Evolutionary conservation across 2,797 vertebrate genomes (phyloP).

Genomic region (Acanthurus lineatus): DNA sequence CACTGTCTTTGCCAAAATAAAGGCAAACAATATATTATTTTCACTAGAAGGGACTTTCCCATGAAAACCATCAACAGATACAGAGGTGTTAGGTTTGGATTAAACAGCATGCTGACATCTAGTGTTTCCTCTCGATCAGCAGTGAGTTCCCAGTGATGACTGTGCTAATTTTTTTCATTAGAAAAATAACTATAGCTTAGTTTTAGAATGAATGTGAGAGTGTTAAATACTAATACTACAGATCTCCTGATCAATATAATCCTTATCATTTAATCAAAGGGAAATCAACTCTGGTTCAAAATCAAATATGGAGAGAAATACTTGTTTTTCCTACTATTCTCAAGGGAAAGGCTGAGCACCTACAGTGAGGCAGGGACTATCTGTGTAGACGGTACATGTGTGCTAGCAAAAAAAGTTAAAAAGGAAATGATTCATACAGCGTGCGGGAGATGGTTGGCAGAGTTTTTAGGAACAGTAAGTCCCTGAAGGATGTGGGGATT

Average conservation of each 20-base stretch:
- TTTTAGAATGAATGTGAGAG: background rate
- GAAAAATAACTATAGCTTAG: background rate
- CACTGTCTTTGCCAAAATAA: too few relatives aligned
- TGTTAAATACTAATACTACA: background rate
- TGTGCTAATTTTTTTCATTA: background rate
- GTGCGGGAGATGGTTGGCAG: conserved; percentile 80
- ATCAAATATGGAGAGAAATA: conserved; percentile 61
- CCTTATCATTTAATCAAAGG: background rate
- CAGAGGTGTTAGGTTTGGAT: too few relatives aligned
- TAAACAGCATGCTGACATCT: too few relatives aligned
- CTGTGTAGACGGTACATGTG: conserved; percentile 54
- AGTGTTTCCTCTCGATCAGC: too few relatives aligned
- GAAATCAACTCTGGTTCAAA: conserved; percentile 33
- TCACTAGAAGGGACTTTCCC: too few relatives aligned
- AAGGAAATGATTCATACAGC: conserved; percentile 85
- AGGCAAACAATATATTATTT: too few relatives aligned
- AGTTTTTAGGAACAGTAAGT: conserved; percentile 79
- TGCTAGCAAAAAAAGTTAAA: conserved; percentile 55
- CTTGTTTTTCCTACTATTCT: conserved; percentile 72
- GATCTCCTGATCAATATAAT: background rate
- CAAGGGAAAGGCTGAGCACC: conserved; percentile 43
- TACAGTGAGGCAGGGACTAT: conserved; percentile 39
- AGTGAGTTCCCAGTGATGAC: background rate
- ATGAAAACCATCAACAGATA: too few relatives aligned
- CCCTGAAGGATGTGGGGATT: conserved; percentile 84